phyloP scores from a whole-genome alignment of 2,797 vertebrate species.

The Decapterus maruadsi region DNA sequence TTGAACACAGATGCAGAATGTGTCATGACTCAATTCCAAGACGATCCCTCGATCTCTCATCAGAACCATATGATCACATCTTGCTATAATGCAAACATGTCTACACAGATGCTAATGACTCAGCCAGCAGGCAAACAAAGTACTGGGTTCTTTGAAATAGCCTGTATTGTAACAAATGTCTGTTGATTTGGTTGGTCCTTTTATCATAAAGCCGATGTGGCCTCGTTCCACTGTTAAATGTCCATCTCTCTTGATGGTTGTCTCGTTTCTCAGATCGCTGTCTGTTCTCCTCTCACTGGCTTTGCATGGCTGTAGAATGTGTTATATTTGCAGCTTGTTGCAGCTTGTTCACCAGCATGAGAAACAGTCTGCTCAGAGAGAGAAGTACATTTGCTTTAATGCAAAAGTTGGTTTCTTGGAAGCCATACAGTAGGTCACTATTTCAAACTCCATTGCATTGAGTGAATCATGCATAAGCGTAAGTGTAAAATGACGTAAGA shows the following conservation, averaged over 20 bases:
- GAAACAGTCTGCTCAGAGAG: background rate
- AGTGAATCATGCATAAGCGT: background rate
- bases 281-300: constrained; percentile 13
- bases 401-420: background rate
- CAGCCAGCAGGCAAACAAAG: background rate
- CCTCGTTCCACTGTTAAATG: constrained; percentile 25
- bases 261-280: constrained; percentile 23
- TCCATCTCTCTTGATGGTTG: constrained; percentile 16
- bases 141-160: constrained; percentile 23
- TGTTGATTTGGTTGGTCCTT: constrained; percentile 26
- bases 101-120: constrained; percentile 8
- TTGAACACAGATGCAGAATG: constrained; percentile 21
- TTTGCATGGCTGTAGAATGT: constrained; percentile 6
- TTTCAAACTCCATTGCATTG: background rate
- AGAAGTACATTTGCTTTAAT: background rate
- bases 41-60: constrained; percentile 27
- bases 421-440: background rate
- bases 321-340: constrained; percentile 2
- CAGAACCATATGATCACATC: constrained; percentile 44
- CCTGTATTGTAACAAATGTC: constrained; percentile 15
- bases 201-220: constrained; percentile 31
- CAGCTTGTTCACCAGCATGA: background rate
- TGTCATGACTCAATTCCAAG: constrained; percentile 25
- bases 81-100: constrained; percentile 1
- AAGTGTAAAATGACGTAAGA: background rate